These are phyloP conservation scores for Eucidaris tribuloides DNA, from an alignment of 35 echinoderm and acorn worm genomes.

Conservation along the genomic window DNA sequence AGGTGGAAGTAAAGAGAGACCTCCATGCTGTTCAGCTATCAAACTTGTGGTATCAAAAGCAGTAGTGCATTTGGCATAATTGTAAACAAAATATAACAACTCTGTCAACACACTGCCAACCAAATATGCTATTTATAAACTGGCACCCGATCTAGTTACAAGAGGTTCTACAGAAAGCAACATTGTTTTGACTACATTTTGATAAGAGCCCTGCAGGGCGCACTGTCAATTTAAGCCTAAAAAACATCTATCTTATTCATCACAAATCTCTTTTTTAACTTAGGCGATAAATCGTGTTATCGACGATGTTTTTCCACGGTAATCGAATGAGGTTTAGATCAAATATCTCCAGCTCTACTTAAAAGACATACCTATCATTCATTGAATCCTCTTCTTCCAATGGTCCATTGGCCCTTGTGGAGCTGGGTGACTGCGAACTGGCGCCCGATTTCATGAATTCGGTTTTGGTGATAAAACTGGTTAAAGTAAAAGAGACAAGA, in stretches of 20 bases:
- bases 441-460: slow-evolving; percentile 25
- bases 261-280: not conserved
- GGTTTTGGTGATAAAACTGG: slow-evolving; percentile 8
- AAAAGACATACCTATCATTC: slow-evolving; percentile 14
- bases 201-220: not conserved
- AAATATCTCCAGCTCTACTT: no score
- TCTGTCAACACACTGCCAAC: no score
- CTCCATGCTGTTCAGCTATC: no score
- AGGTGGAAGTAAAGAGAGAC: no score
- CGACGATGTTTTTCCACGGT: not conserved
- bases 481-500: not conserved
- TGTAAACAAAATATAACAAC: no score
- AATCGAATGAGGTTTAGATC: not conserved
- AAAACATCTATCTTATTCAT: not conserved
- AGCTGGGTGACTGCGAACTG: slow-evolving; percentile 23
- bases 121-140: no score
- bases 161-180: no score
- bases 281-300: not conserved
- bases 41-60: no score
- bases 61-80: no score
- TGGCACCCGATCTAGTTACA: no score
- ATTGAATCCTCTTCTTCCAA: not conserved
- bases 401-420: slow-evolving; percentile 5
- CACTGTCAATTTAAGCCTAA: not conserved
- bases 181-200: not conserved